phyloP scores from a whole-genome alignment of 2,888 invertebrate genomes.

The Pyrrhosoma nymphula region DNA sequence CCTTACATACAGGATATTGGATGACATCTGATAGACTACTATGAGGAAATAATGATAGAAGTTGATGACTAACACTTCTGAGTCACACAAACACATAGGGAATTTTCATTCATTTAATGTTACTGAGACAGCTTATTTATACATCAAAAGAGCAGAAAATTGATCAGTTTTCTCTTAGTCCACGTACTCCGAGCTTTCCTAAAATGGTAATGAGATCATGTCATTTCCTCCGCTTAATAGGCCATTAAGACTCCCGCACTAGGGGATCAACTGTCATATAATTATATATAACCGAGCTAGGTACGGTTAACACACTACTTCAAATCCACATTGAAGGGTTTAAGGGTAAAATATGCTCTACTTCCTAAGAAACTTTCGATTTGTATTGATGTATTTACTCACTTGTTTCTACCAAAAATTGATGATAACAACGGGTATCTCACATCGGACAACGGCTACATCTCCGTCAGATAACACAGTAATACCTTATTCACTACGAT shows the following conservation, averaged over 20 bases:
- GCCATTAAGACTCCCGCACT: not conserved
- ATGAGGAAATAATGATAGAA: not conserved
- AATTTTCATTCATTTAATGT: not conserved
- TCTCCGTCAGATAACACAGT: slow-evolving; percentile 47
- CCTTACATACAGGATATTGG: too few relatives aligned
- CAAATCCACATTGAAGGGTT: not conserved
- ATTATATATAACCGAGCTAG: not conserved
- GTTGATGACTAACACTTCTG: slow-evolving; percentile 51
- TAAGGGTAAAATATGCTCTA: not conserved
- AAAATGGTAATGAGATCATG: slow-evolving; percentile 64
- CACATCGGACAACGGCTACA: slow-evolving; percentile 51
- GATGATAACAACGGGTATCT: slow-evolving; percentile 37
- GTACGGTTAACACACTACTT: not conserved
- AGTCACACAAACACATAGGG: not conserved
- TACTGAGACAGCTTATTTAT: not conserved
- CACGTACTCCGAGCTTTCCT: slow-evolving; percentile 47
- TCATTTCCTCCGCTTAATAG: slow-evolving; percentile 14
- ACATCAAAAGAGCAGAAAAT: not conserved
- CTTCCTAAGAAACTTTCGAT: not conserved
- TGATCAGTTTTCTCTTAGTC: not conserved
- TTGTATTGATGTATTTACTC: slow-evolving; percentile 15
- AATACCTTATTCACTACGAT: not conserved
- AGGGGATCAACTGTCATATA: not conserved
- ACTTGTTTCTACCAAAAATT: slow-evolving; percentile 46
- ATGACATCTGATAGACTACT: too few relatives aligned